These are phyloP conservation scores for Malthinus seriepunctatus DNA, from an alignment of 2,888 invertebrate species.

Conservation along the genomic window DNA sequence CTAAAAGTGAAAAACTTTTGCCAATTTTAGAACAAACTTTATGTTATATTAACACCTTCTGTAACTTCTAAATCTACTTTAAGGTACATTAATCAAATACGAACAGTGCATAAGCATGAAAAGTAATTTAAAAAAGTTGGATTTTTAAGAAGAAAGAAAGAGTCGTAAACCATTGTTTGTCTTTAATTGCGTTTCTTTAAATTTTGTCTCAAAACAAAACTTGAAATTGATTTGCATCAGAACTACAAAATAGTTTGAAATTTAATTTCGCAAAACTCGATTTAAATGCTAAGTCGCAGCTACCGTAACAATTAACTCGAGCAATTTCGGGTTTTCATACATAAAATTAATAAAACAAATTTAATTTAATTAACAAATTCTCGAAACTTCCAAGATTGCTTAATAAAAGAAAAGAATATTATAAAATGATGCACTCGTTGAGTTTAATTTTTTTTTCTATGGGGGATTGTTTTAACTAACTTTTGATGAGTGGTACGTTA, in stretches of 20 bases:
- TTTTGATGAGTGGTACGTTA: not conserved
- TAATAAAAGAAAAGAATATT: not conserved
- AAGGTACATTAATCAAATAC: slow-evolving; percentile 4
- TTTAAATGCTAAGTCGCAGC: slow-evolving; percentile 38
- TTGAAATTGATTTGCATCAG: slow-evolving; percentile 5
- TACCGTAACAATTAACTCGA: slow-evolving; percentile 34
- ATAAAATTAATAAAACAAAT: slow-evolving; percentile 18
- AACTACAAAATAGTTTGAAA: slow-evolving; percentile 16
- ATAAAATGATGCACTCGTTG: not conserved
- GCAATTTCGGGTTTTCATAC: slow-evolving; percentile 22
- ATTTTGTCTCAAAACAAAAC: slow-evolving; percentile 3
- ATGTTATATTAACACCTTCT: slow-evolving; percentile 9
- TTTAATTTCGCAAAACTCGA: slow-evolving; percentile 32
- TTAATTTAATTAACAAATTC: slow-evolving; percentile 21
- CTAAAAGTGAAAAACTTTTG: slow-evolving; percentile 17
- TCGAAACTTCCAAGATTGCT: slow-evolving; percentile 10
- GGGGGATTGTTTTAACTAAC: no score
- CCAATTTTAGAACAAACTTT: slow-evolving; percentile 11
- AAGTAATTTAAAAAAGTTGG: slow-evolving; percentile 3
- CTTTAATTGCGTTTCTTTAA: slow-evolving; percentile 5
- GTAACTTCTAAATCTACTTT: slow-evolving; percentile 5
- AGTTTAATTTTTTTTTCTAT: not conserved
- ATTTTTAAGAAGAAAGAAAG: no score
- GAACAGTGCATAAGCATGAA: slow-evolving; percentile 1
- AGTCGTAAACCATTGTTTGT: not conserved